phyloP scores from a whole-genome alignment of 37 sponge, comb jelly and placozoan species.

The Diacarnus erythraeanus region DNA sequence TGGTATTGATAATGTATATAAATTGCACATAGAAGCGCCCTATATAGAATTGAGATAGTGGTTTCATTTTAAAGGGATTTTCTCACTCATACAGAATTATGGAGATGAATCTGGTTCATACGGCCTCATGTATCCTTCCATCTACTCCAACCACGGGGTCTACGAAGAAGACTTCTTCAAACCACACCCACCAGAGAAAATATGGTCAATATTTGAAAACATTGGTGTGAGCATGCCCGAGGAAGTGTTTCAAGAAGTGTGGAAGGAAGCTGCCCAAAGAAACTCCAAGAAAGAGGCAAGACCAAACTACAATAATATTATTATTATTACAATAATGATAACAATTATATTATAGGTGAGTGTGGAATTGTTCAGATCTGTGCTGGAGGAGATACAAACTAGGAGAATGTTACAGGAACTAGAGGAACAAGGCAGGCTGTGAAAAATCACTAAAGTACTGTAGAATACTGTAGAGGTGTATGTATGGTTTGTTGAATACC shows the following conservation, averaged over 20 bases:
- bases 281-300: constrained; percentile 79
- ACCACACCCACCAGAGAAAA: constrained; percentile 57
- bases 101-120: constrained; percentile 96
- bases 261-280: constrained; percentile 75
- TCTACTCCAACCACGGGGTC: constrained; percentile 84
- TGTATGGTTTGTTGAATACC: no score
- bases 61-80: no score
- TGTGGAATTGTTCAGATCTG: constrained; percentile 78
- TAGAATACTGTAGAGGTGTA: no score
- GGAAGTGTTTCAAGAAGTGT: constrained; percentile 87
- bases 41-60: no score
- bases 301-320: neutral
- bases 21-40: no score
- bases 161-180: constrained; percentile 91
- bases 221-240: constrained; percentile 81
- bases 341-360: constrained; percentile 70
- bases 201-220: constrained; percentile 63
- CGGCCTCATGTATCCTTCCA: constrained; percentile 92
- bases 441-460: no score
- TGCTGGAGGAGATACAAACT: constrained; percentile 57
- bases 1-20: no score
- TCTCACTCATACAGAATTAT: constrained; percentile 73
- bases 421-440: no score
- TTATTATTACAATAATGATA: no score
- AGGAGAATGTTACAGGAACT: neutral